Evolutionary conservation across 2,888 invertebrate species (phyloP).

Genomic region (Galerucella nymphaeae): DNA sequence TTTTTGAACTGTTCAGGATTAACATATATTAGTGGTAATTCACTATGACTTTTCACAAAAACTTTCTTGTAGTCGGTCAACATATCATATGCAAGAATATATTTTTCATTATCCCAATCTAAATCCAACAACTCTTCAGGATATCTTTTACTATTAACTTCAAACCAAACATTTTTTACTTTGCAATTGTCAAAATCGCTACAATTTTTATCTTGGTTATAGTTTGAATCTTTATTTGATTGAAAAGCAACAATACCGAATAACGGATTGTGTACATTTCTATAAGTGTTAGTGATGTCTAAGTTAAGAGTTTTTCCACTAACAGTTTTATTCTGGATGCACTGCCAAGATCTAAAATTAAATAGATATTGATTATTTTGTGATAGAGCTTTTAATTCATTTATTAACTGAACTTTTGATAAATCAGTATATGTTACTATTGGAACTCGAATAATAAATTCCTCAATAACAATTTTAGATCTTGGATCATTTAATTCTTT

Average conservation of each 20-base stretch:
- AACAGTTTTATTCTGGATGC: slow-evolving; percentile 3
- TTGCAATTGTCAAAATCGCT: slow-evolving; percentile 11
- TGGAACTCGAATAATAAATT: slow-evolving; percentile 16
- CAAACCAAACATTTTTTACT: slow-evolving; percentile 24
- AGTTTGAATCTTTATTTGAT: slow-evolving; percentile 11
- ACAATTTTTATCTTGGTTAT: too few species aligned
- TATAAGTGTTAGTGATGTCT: slow-evolving; percentile 12
- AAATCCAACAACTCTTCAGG: slow-evolving; percentile 8
- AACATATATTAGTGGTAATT: background rate
- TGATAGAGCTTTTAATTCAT: slow-evolving; percentile 19
- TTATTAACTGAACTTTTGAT: slow-evolving; percentile 20
- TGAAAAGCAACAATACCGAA: slow-evolving; percentile 22
- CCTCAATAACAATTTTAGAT: background rate
- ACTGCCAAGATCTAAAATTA: slow-evolving; percentile 7
- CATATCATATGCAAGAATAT: background rate
- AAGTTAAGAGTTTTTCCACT: slow-evolving; percentile 15
- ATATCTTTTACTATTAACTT: slow-evolving; percentile 21
- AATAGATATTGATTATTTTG: slow-evolving; percentile 27
- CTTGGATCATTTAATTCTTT: slow-evolving; percentile 2
- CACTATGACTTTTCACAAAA: background rate
- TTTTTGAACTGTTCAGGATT: slow-evolving; percentile 13
- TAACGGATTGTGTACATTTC: slow-evolving; percentile 13
- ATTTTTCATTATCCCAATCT: slow-evolving; percentile 3
- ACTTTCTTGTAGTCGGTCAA: background rate
- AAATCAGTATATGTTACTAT: slow-evolving; percentile 22